Evolutionary conservation across 2,113 vertebrate genomes (phyloP), one percentile per base, ranked within the genome.

Genomic region (Psophia crepitans): DNA sequence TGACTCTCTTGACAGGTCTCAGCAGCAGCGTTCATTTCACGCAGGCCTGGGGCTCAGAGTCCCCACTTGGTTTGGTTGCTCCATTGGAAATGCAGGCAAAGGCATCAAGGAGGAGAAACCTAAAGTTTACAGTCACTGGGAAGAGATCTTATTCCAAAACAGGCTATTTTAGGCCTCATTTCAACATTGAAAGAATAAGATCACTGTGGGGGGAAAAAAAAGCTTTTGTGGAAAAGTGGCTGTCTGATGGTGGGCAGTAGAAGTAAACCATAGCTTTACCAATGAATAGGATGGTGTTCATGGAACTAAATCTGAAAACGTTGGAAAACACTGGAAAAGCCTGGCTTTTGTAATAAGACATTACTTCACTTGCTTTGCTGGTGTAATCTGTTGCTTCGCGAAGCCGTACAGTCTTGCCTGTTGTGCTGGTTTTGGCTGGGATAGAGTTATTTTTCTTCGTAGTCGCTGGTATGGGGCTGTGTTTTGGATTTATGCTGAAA

Each of bases 1-100:
- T 90, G 90, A 51, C 76, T 96, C 83, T 53, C 80, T 78, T 86
- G 90, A 41, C 60, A 87, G 80, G 51, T 32, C 83, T 90, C 90
- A 92, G 76, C 19, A 73, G 33, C 83, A 89, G 80, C 57, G 84
- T 85, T 57, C 53, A 19, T 49, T 89, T 84, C 57, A 17, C 3
- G 18, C 71, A 57, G 51, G 15, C 8, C 0, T 53, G 65, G 44
- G 60, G n/a, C 49, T 77, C 74, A 74, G 33, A 44, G 63, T 63
- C n/a, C 68, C 68, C 33, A 2, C 57, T 60, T 48, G 33, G 14
- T 64, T 68, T 17, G 6, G 48, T 66, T 75, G 33, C 69, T 89
- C 70, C 7, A 0, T 11, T 70, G 94, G 90, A 97, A 93, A 87
- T 9, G 3, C 1, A 11, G 48, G 65, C 46, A 76, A 73, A 84